Evolutionary conservation across 2,113 vertebrate genomes (phyloP).

Genomic region (Sylvia atricapilla): DNA sequence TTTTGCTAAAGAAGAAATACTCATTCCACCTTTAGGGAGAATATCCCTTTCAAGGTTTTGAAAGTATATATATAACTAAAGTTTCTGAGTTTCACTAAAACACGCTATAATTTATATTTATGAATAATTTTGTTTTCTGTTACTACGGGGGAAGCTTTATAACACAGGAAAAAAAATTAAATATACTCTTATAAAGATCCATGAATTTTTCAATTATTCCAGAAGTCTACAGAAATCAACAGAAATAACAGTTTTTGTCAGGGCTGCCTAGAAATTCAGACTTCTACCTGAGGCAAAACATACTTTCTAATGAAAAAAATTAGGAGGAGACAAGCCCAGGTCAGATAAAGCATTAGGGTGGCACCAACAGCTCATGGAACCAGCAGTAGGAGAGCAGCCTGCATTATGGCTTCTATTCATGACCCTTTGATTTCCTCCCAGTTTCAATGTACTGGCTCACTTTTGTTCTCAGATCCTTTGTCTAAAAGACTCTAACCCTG

Average conservation of each 20-base stretch:
- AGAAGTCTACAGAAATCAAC: not conserved
- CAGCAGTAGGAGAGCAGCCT: not conserved
- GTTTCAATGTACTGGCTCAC: not conserved
- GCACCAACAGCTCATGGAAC: not conserved
- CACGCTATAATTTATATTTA: not conserved
- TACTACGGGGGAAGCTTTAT: not conserved
- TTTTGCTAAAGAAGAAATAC: not conserved
- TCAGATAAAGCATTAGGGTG: not conserved
- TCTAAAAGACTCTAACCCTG: not conserved
- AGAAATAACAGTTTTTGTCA: not conserved
- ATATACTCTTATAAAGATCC: not conserved
- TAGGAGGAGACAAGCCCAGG: not conserved
- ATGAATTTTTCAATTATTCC: not conserved
- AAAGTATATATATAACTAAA: not conserved
- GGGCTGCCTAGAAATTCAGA: not conserved
- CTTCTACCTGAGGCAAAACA: not conserved
- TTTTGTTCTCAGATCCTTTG: conserved; percentile 4
- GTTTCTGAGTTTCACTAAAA: not conserved
- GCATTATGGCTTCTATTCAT: not conserved
- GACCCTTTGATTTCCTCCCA: not conserved
- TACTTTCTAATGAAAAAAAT: not conserved
- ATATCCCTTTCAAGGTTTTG: not conserved
- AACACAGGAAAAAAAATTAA: not conserved
- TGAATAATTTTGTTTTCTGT: not conserved
- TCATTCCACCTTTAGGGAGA: not conserved